Evolutionary conservation across 2,888 invertebrate species (phyloP).

Genomic region (Parnassius glacialis): DNA sequence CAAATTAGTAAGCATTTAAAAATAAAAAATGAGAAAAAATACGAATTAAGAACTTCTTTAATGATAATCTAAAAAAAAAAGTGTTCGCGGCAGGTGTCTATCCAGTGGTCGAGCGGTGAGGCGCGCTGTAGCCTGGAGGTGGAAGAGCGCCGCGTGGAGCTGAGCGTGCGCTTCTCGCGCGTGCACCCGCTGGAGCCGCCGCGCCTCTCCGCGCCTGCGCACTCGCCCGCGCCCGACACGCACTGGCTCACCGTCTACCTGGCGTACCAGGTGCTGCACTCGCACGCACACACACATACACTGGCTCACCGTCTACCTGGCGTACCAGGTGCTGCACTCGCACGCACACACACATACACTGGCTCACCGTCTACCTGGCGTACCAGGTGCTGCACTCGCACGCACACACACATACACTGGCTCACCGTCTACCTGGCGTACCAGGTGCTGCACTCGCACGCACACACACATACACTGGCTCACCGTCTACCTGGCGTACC

Average conservation of each 20-base stretch:
- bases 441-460: constrained; percentile 70
- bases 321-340: constrained; percentile 69
- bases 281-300: constrained; percentile 84
- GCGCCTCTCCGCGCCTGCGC: constrained; percentile 71
- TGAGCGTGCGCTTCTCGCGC: constrained; percentile 87
- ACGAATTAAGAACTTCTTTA: too few species aligned
- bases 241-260: constrained; percentile 88
- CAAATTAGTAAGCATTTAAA: too few species aligned
- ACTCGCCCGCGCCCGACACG: constrained; percentile 39
- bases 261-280: constrained; percentile 83
- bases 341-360: constrained; percentile 29
- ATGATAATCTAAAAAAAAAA: too few species aligned
- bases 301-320: constrained; percentile 84
- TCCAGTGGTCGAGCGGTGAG: constrained; percentile 88
- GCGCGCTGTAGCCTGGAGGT: constrained; percentile 90
- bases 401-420: constrained; percentile 88
- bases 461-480: constrained; percentile 67
- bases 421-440: constrained; percentile 74
- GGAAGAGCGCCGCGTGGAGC: constrained; percentile 90
- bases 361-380: too few species aligned
- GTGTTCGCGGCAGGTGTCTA: constrained; percentile 79
- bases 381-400: constrained; percentile 19
- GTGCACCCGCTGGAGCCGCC: constrained; percentile 89
- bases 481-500: constrained; percentile 91
- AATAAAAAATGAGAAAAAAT: too few species aligned